Percentiles rank a stretch among this genome's conserved stretches.
Evolutionary conservation across 2,888 invertebrate species (phyloP).

Genomic region (Hypolimnas misippus): DNA sequence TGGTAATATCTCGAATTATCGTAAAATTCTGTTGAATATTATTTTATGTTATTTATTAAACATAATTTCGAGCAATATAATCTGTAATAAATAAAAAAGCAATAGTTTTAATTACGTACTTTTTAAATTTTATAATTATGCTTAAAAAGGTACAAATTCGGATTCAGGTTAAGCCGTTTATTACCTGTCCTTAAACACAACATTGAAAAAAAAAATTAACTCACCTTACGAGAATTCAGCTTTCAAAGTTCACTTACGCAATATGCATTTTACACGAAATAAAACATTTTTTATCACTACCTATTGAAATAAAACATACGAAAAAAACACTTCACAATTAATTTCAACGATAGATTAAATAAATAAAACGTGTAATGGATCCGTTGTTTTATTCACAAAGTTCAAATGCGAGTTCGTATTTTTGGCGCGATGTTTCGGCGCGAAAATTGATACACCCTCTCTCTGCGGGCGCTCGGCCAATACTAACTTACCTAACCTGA

Average conservation of each 20-base stretch:
- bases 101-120: too few species aligned
- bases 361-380: not conserved
- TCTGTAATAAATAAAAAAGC: too few species aligned
- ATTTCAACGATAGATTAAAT: not conserved
- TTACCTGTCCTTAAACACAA: constrained; percentile 19
- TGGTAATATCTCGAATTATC: too few species aligned
- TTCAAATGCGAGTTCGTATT: constrained; percentile 37
- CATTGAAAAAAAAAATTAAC: constrained; percentile 14
- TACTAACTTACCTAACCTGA: constrained; percentile 38
- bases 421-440: constrained; percentile 40
- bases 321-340: constrained; percentile 5
- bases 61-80: too few species aligned
- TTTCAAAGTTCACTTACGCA: constrained; percentile 17
- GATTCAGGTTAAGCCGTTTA: not conserved
- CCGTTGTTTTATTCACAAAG: constrained; percentile 2
- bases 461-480: constrained; percentile 38
- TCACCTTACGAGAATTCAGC: constrained; percentile 33
- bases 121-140: not conserved
- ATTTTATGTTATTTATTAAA: too few species aligned
- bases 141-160: not conserved
- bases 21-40: too few species aligned
- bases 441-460: constrained; percentile 31
- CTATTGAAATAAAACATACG: constrained; percentile 2
- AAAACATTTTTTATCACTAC: constrained; percentile 10
- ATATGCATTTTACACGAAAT: constrained; percentile 16